Evolutionary conservation across 2,113 vertebrate genomes (phyloP), one percentile per base, ranked within the genome.

Genomic region (Grallaria varia): DNA sequence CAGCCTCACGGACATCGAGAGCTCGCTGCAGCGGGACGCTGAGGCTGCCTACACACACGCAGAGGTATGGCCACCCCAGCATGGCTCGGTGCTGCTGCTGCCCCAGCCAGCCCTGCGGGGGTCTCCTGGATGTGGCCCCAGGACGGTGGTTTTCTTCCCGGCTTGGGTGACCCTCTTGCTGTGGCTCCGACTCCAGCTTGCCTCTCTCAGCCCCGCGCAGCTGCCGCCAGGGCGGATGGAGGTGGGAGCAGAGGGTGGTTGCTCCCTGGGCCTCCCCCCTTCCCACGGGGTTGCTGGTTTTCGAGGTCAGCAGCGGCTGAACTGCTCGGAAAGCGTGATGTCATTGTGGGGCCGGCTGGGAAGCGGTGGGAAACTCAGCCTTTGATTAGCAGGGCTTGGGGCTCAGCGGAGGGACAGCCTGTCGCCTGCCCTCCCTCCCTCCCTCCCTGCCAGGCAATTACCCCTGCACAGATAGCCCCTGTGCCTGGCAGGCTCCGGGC

Each of bases 41-140:
- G 98, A 98, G 2, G 98, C 98, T 25, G 98, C 97, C 23, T 98
- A 98, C 52, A 67, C 85, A 10, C 97, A 98, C 15, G 40, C 94
- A 3, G 97, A 99, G 98, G 99, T 98, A 95, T 19, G 56, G 27
- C 62, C 1, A 3, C 53, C 50, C 17, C 3, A 14, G 45, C 37
- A 10, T 6, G 7, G 55, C 68, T 44, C 5, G 0, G 33, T 14
- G 2, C 55, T n/a, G 56, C 69, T 7, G 30, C 74, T 18, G 10
- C 3, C 3, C 10, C 5, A 27, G 59, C 76, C 84, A 87, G 78
- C 42, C 88, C 64, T 24, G 90, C 50, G 87, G 68, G 13, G 47
- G 53, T 87, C 95, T 90, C 79, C 95, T 78, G 79, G 85, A 63
- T 52, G 79, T 33, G 86, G n/a, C 58, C 8, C 17, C 18, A 9